Base-by-base conservation (phyloP, 2,113 vertebrate genomes). In the Dipodomys stephensi region DNA sequence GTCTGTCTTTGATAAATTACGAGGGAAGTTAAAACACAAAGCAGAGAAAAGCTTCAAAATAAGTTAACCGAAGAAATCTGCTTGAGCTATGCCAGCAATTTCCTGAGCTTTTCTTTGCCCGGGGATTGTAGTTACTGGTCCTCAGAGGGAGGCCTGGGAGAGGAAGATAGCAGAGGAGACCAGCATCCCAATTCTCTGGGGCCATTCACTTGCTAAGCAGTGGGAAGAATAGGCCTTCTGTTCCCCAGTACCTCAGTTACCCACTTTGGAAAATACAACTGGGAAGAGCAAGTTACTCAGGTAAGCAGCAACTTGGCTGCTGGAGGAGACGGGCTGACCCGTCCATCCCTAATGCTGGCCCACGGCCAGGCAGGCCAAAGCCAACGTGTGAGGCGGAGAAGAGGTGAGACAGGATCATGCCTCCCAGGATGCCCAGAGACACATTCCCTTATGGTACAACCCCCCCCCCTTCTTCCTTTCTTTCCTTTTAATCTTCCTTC, bases 31-130 rank as follows among this genome's bases (percentile, higher is more conserved):
- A 32, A 96, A 97, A 95, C 5, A 87, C 93, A 97, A 96, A 97
- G 90, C 94, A 92, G 94, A 87, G 90, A 44, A 88, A 88, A 96
- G 39, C 89, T 97, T 96, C 96, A 97, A 97, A 98, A 97, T 53
- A 97, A 95, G 96, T 97, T 97, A 97, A 98, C 93, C 97, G 97
- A 97, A 97, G 98, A 98, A 97, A 96, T 97, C 96, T 97, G 95
- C 85, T 93, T 73, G 80, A 97, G 97, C 53, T 95, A 97, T 97
- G 97, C 90, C 94, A 97, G 97, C 97, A 83, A 30, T 97, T 88
- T 96, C 96, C 97, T 96, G 97, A 87, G 39, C 95, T 93, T 93
- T 96, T 94, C 53, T 85, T 53, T 6, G 83, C 25, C 49, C 79
- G 18, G 28, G 28, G 4, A 18, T 3, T 44, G 4, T 11, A 64